These are phyloP conservation scores for Mythimna lalbum DNA, from an alignment of 2,888 invertebrate genomes.

Conservation along the genomic window DNA sequence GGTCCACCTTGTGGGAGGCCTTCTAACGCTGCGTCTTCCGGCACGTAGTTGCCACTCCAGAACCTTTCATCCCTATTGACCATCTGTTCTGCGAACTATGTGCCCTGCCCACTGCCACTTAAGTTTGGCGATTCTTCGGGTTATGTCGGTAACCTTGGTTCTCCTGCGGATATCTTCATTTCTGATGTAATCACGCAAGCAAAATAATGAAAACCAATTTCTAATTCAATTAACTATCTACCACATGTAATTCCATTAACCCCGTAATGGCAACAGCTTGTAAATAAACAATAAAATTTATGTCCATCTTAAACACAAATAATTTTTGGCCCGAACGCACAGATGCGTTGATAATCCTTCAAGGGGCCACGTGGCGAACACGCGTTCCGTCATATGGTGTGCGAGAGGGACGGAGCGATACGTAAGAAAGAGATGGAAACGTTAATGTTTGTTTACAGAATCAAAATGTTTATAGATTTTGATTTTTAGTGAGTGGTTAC, in stretches of 20 bases:
- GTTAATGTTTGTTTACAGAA: constrained; percentile 49
- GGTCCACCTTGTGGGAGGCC: too few species aligned
- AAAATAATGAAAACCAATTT: background rate
- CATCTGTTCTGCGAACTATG: too few species aligned
- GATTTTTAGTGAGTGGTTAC: background rate
- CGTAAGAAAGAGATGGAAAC: constrained; percentile 26
- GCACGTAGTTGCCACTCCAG: too few species aligned
- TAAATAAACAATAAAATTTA: constrained; percentile 64
- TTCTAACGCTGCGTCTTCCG: too few species aligned
- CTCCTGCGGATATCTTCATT: too few species aligned
- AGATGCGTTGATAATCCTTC: constrained; percentile 70
- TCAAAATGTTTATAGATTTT: constrained; percentile 6
- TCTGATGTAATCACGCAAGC: too few species aligned
- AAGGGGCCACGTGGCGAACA: constrained; percentile 74
- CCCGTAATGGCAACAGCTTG: constrained; percentile 50
- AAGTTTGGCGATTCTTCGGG: too few species aligned
- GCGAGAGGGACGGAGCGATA: constrained; percentile 58
- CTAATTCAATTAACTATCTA: constrained; percentile 35
- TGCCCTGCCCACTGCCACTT: too few species aligned
- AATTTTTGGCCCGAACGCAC: constrained; percentile 55
- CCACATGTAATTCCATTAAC: constrained; percentile 28
- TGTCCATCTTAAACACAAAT: constrained; percentile 56
- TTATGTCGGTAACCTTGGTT: too few species aligned
- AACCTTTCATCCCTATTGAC: too few species aligned
- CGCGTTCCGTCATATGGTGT: constrained; percentile 72